A percentile compares a stretch with the other conserved stretches of the same genome.
Evolutionary conservation across 2,113 vertebrate species (phyloP).

Genomic region (Sturnus vulgaris): DNA sequence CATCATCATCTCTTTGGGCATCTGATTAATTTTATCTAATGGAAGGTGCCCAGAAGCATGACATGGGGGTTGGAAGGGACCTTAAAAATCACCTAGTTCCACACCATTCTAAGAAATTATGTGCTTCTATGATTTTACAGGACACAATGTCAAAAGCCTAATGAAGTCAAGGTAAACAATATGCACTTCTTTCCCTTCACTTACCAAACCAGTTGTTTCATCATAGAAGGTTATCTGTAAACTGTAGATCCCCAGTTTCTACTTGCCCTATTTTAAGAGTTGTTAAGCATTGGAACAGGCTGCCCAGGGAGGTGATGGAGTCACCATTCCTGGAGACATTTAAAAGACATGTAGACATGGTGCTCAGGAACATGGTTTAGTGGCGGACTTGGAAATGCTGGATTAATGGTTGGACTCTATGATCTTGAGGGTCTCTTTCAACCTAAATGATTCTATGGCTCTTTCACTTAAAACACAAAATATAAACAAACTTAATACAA

Average conservation of each 20-base stretch:
- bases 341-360: neutral
- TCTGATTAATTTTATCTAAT: neutral
- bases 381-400: neutral
- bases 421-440: neutral
- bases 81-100: neutral
- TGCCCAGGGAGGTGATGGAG: too few species aligned
- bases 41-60: neutral
- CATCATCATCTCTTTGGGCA: neutral
- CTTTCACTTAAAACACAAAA: neutral
- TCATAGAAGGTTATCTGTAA: neutral
- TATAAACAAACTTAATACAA: neutral
- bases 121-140: neutral
- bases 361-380: neutral
- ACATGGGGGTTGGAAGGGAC: neutral
- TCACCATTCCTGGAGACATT: too few species aligned
- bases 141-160: neutral
- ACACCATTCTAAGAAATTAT: neutral
- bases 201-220: neutral
- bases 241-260: neutral
- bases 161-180: neutral
- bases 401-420: neutral
- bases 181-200: neutral
- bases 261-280: neutral
- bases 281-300: too few species aligned
- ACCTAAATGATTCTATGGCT: neutral